phyloP scores from a whole-genome alignment of 2,888 invertebrate genomes.

The Rhingia rostrata region DNA sequence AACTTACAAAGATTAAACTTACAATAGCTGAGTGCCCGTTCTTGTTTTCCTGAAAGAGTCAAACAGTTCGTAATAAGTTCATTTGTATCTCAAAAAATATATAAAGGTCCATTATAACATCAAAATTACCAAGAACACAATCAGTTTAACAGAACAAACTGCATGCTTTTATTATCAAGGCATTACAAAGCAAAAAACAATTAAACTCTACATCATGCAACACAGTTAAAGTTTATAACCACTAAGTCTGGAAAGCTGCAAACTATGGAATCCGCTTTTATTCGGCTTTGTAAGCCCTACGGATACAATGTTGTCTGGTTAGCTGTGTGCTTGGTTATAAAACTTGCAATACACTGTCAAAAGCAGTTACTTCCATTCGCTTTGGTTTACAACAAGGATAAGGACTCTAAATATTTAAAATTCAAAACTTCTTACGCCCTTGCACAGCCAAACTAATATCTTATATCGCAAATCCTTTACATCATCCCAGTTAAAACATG shows the following conservation, averaged over 20 bases:
- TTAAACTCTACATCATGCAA: not conserved
- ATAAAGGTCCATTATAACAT: not conserved
- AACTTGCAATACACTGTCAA: constrained; percentile 1
- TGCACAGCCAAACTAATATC: too few species aligned
- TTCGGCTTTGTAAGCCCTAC: not conserved
- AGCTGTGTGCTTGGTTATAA: not conserved
- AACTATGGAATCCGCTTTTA: not conserved
- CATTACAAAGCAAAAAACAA: not conserved
- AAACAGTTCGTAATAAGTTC: constrained; percentile 50
- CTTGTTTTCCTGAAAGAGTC: constrained; percentile 71
- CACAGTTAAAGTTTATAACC: not conserved
- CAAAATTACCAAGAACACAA: constrained; percentile 16
- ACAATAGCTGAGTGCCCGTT: constrained; percentile 73
- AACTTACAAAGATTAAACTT: constrained; percentile 71
- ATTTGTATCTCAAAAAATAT: constrained; percentile 1
- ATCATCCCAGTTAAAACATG: too few species aligned
- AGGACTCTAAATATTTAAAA: not conserved
- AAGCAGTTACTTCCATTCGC: constrained; percentile 9
- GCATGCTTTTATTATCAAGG: constrained; percentile 9
- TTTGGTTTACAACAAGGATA: constrained; percentile 12
- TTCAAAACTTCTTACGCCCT: constrained; percentile 32
- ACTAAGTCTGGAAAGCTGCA: not conserved
- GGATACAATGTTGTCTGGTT: not conserved
- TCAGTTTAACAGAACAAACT: not conserved
- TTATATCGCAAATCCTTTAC: too few species aligned